These are phyloP conservation scores for Pantala flavescens DNA, from an alignment of 1,140 invertebrate genomes.

Conservation along the genomic window DNA sequence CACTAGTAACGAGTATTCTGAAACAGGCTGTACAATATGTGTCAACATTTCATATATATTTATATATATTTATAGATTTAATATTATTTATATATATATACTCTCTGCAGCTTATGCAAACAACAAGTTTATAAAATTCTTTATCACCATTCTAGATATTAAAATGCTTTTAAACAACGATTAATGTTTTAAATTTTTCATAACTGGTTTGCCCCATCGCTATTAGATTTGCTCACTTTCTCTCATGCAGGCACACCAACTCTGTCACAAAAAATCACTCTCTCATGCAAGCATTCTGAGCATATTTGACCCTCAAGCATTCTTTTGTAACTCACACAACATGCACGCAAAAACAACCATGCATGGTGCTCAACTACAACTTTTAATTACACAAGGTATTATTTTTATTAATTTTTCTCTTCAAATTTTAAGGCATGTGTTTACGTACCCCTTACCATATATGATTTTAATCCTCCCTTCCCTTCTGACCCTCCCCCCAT, in stretches of 20 bases:
- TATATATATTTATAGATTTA: constrained; percentile 13
- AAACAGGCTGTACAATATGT: constrained; percentile 13
- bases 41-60: background rate
- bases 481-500: background rate
- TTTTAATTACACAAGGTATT: constrained; percentile 6
- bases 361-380: background rate
- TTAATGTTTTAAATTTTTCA: constrained; percentile 11
- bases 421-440: constrained; percentile 7
- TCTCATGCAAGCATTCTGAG: background rate
- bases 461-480: constrained; percentile 4
- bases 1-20: constrained; percentile 12
- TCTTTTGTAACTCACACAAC: background rate
- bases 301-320: background rate
- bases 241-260: background rate
- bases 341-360: background rate
- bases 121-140: constrained; percentile 16
- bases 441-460: background rate
- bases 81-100: constrained; percentile 15
- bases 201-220: background rate
- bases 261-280: background rate
- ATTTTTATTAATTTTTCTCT: constrained; percentile 9
- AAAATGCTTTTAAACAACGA: constrained; percentile 12
- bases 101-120: constrained; percentile 11
- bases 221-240: background rate
- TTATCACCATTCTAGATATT: constrained; percentile 5